These are phyloP conservation scores for Rhopalosiphum padi DNA, from an alignment of 1,140 invertebrate species.

Conservation along the genomic window DNA sequence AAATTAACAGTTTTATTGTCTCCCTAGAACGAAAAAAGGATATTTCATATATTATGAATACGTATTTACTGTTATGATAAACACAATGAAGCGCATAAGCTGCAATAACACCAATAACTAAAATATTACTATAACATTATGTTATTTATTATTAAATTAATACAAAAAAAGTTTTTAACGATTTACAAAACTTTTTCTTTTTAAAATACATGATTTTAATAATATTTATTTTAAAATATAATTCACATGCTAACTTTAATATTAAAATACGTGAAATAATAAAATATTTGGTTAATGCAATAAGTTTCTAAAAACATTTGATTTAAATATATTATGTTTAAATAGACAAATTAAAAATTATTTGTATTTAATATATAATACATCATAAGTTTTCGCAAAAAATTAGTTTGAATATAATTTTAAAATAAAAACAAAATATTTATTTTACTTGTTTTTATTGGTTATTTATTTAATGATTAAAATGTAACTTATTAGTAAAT, in stretches of 20 bases:
- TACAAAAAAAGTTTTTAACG: background rate
- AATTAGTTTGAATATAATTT: background rate
- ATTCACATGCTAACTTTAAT: background rate
- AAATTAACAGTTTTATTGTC: background rate
- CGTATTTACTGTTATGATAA: background rate
- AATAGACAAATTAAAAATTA: background rate
- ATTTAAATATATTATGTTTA: background rate
- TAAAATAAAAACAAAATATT: background rate
- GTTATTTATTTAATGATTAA: background rate
- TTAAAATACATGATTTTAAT: background rate
- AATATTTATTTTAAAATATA: background rate
- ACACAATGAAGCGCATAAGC: background rate
- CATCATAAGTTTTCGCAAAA: background rate
- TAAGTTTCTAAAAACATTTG: background rate
- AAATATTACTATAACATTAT: background rate
- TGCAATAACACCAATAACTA: background rate
- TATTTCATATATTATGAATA: background rate
- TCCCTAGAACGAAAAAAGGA: background rate
- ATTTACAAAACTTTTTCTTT: background rate
- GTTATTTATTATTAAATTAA: background rate
- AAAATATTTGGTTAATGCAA: background rate
- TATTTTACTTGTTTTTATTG: background rate
- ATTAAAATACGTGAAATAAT: background rate
- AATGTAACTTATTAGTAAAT: background rate
- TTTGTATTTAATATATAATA: no score